These are phyloP conservation scores for Engystomops pustulosus DNA, from an alignment of 2,113 vertebrate species.

Conservation along the genomic window DNA sequence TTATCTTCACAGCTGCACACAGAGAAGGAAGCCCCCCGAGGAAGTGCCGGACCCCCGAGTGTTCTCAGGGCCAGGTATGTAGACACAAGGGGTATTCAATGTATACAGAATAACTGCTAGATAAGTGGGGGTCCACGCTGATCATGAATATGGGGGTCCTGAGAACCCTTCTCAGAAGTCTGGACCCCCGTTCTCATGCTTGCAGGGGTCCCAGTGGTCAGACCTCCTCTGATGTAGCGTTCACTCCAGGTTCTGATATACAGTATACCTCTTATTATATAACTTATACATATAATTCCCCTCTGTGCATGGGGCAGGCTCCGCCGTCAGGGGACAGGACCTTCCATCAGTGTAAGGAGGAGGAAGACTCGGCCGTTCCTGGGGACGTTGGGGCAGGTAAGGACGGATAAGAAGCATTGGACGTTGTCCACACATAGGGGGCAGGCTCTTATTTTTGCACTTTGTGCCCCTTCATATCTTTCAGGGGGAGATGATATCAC, in stretches of 20 bases:
- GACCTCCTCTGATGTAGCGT: background rate
- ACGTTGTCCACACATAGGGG: background rate
- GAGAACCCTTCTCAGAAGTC: no score
- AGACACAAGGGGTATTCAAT: no score
- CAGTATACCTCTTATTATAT: background rate
- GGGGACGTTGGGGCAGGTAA: background rate
- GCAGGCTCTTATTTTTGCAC: no score
- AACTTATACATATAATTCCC: no score
- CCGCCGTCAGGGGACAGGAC: background rate
- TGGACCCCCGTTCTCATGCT: no score
- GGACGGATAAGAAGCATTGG: background rate
- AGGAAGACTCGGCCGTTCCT: background rate
- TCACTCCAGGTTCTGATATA: no score
- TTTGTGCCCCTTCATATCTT: background rate
- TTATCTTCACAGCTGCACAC: background rate
- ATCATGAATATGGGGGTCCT: no score
- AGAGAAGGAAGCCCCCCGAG: background rate
- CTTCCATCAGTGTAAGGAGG: background rate
- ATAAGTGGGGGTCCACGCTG: no score
- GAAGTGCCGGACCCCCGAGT: background rate
- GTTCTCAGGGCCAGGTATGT: slow-evolving; percentile 2
- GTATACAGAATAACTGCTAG: no score
- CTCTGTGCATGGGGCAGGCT: background rate
- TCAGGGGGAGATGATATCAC: background rate
- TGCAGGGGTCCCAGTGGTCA: background rate